These are phyloP conservation scores for Vulpes vulpes DNA, from an alignment of 2,113 vertebrate species.

Conservation along the genomic window DNA sequence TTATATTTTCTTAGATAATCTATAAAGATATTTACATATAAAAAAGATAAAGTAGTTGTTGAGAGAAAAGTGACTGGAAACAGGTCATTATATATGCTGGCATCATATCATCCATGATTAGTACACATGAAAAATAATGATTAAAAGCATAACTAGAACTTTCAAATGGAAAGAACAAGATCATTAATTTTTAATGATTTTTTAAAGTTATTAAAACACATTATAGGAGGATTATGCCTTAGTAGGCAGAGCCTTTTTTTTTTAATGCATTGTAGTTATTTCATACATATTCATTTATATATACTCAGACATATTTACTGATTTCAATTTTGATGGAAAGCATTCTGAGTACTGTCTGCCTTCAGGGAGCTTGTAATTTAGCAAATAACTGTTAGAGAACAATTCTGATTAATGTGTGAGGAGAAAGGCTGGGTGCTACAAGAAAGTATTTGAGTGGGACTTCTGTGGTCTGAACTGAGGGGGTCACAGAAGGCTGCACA, in stretches of 20 bases:
- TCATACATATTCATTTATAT: not conserved
- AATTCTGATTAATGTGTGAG: not conserved
- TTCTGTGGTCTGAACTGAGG: not conserved
- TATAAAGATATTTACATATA: not conserved
- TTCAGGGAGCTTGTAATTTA: not conserved
- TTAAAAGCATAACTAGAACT: not conserved
- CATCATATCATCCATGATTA: not conserved
- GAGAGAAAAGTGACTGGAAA: not conserved
- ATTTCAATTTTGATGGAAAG: not conserved
- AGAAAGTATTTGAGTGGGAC: not conserved
- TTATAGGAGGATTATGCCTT: not conserved
- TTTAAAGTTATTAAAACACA: not conserved
- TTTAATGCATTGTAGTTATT: not conserved
- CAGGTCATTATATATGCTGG: not conserved
- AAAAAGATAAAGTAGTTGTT: not conserved
- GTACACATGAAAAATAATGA: not conserved
- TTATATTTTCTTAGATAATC: slow-evolving; percentile 5
- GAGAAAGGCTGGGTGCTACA: not conserved
- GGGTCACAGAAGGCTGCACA: not conserved
- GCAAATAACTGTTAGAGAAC: not conserved
- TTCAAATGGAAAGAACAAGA: not conserved
- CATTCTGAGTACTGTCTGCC: not conserved
- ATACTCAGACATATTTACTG: not conserved
- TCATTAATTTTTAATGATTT: not conserved
- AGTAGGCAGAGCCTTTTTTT: not conserved